A percentile compares a stretch with the other conserved stretches of the same genome.
Conservation (phyloP, 2,888 invertebrate species). For the Scaptomyza parva region DNA sequence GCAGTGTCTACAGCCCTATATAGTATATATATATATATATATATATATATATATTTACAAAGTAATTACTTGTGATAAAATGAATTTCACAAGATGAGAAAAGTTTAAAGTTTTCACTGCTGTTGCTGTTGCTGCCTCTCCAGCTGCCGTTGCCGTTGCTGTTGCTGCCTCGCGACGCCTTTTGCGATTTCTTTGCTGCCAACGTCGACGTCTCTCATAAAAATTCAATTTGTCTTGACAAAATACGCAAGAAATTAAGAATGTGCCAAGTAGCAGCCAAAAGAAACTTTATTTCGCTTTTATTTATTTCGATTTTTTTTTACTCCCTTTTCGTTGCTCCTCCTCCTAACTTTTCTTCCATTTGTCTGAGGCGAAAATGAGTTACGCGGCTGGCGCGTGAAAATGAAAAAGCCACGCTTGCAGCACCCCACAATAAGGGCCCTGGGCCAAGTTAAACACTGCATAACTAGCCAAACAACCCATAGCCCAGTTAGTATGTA, state of each 20-base stretch:
- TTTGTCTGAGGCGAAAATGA: constrained; percentile 72
- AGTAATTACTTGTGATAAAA: constrained; percentile 83
- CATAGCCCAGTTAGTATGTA: background rate
- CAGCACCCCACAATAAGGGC: constrained; percentile 41
- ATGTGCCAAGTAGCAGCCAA: constrained; percentile 79
- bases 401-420: constrained; percentile 68
- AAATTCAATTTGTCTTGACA: constrained; percentile 81
- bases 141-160: constrained; percentile 19
- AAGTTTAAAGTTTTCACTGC: constrained; percentile 76
- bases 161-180: constrained; percentile 38
- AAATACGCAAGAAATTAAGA: constrained; percentile 81
- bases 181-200: constrained; percentile 68
- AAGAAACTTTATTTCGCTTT: constrained; percentile 77
- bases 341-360: constrained; percentile 39
- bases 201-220: constrained; percentile 67
- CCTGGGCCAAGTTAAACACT: constrained; percentile 74
- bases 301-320: constrained; percentile 51
- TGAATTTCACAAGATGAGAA: constrained; percentile 82
- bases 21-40: constrained; percentile 23
- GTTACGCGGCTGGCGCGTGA: constrained; percentile 74
- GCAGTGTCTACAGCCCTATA: constrained; percentile 63
- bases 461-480: constrained; percentile 73
- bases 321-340: constrained; percentile 23
- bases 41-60: constrained; percentile 71
- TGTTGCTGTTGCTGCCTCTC: constrained; percentile 28